Conservation (phyloP, 2,888 invertebrate species). For the Aplocera efformata region DNA sequence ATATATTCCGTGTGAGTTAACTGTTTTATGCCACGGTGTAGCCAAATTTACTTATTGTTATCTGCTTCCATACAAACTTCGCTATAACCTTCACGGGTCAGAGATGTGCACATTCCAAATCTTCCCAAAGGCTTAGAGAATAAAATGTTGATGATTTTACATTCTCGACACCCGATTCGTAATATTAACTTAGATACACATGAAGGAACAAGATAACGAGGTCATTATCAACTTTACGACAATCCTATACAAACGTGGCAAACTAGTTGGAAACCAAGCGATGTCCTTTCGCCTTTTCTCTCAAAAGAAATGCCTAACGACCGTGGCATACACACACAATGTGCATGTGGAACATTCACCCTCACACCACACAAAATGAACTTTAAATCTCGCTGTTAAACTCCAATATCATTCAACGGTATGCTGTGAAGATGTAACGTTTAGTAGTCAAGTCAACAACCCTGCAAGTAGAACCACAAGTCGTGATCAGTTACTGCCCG, state of each 20-base stretch:
- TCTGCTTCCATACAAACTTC: too few species aligned
- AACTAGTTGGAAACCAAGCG: conserved; percentile 41
- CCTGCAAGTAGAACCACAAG: conserved; percentile 53
- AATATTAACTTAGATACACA: too few species aligned
- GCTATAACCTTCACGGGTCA: too few species aligned
- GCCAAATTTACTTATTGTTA: too few species aligned
- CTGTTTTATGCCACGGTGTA: too few species aligned
- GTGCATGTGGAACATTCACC: conserved; percentile 51
- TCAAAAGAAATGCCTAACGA: conserved; percentile 69
- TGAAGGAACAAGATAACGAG: conserved; percentile 12
- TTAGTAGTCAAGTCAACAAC: conserved; percentile 31
- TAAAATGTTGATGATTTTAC: too few species aligned
- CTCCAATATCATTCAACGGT: conserved; percentile 17
- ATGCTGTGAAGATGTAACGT: conserved; percentile 31
- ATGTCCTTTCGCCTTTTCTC: conserved; percentile 75
- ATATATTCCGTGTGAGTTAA: too few species aligned
- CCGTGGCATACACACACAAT: conserved; percentile 67
- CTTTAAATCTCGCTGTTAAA: conserved; percentile 13
- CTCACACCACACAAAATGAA: conserved; percentile 23
- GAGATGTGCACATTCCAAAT: too few species aligned
- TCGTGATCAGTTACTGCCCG: conserved; percentile 50
- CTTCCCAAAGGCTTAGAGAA: too few species aligned
- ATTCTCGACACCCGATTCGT: too few species aligned
- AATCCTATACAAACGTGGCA: conserved; percentile 34
- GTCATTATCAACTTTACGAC: conserved; percentile 21